Evolutionary conservation across 2,888 invertebrate genomes (phyloP), one percentile per base, ranked within the genome.

Genomic region (Barypeithes pellucidus): DNA sequence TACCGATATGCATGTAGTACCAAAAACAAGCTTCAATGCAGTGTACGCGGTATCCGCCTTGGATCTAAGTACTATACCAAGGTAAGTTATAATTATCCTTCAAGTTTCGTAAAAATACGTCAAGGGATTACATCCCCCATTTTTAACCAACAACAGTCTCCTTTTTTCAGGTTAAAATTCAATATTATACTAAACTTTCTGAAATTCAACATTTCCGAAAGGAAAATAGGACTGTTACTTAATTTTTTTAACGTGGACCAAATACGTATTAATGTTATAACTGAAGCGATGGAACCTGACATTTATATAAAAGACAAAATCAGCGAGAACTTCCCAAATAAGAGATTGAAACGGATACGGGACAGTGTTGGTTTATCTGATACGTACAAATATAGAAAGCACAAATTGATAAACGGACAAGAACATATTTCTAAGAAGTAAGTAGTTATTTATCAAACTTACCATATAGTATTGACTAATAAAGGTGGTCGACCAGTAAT

Each of bases 131-230:
- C n/a, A n/a, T n/a, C n/a, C n/a, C n/a, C n/a, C n/a, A n/a, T n/a
- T n/a, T n/a, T n/a, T n/a, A n/a, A n/a, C n/a, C n/a, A n/a, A n/a
- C n/a, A n/a, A n/a, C n/a, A n/a, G n/a, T n/a, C n/a, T n/a, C n/a
- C n/a, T n/a, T n/a, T n/a, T 80, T 80, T 69, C 81, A 94, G 94
- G 83, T 91, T 93, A 81, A 95, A 95, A 86, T 87, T 94, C 60
- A 94, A 93, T 82, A 88, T 93, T 45, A 90, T 91, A 0, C 86
- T 94, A 22, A 91, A 92, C 20, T 91, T 91, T 75, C 81, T 95
- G 47, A 94, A 94, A 80, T 84, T 95, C 39, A 94, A 94, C 84
- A 85, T 94, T 39, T 94, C 94, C 0, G 94, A 95, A 82, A 89
- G 91, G 61, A 91, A 92, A 82, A 88, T 94, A 33, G 88, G 89